Percentiles rank a stretch among this genome's conserved stretches.
These are phyloP conservation scores for Phymanthus crucifer DNA, from an alignment of 92 coral and sea anemone species.

Conservation along the genomic window DNA sequence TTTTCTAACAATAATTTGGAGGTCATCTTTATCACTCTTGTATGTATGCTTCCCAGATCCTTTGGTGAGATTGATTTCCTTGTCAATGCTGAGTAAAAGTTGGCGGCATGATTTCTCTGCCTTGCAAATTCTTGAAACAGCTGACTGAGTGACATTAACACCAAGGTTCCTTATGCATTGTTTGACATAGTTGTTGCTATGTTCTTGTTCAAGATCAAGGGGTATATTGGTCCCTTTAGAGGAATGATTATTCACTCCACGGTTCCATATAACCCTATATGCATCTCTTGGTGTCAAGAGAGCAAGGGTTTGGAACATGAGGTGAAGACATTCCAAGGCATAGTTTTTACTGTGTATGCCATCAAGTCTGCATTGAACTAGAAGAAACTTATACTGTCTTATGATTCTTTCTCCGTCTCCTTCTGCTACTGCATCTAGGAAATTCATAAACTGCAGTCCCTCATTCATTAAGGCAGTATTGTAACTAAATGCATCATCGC, in stretches of 20 bases:
- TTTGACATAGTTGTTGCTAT: constrained; percentile 29
- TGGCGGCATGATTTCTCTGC: constrained; percentile 26
- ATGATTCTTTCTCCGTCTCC: too few relatives aligned
- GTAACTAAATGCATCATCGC: neutral
- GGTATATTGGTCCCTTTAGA: constrained; percentile 11
- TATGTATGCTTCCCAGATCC: constrained; percentile 5
- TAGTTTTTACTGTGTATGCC: too few relatives aligned
- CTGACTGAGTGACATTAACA: constrained; percentile 35
- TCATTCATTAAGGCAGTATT: too few relatives aligned
- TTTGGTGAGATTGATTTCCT: neutral
- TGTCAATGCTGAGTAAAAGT: constrained; percentile 14
- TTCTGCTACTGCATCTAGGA: too few relatives aligned
- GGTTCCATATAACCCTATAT: constrained; percentile 35
- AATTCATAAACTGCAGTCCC: too few relatives aligned
- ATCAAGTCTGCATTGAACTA: too few relatives aligned
- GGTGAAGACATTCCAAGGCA: constrained; percentile 52
- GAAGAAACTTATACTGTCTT: too few relatives aligned
- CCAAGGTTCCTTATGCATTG: constrained; percentile 38
- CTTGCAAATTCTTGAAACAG: constrained; percentile 29
- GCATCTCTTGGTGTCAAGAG: constrained; percentile 46
- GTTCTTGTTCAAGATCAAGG: constrained; percentile 27
- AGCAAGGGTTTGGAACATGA: constrained; percentile 25
- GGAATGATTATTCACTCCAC: constrained; percentile 31
- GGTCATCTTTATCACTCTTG: neutral
- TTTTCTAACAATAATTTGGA: neutral